Base-by-base conservation (phyloP, 2,797 vertebrate genomes). In the Chiloscyllium punctatum region DNA sequence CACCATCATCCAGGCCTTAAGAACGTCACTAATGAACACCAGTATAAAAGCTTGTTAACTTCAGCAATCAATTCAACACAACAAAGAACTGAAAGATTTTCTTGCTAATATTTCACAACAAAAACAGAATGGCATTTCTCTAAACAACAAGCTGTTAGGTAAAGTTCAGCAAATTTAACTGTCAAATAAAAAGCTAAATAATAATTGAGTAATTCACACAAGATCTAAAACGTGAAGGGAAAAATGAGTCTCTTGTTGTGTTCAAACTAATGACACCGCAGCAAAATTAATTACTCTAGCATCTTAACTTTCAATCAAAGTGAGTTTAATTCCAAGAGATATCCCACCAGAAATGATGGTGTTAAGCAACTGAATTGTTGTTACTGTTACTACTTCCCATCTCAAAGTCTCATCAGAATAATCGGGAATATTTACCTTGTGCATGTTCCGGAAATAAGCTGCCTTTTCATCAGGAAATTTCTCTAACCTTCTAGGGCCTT, bases 381-480 rank as follows among this genome's bases (percentile, higher is more conserved):
- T 92, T 69, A 42, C 21, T 62, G n/a, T 42, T 42, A 69, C 69
- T 92, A 42, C 21, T 68, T 68, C 23, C n/a, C n/a, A 92, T 27
- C 9, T 42, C 42, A 18, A 62, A 66, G 30, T 69, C 9, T 25
- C 23, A 48, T n/a, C 42, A 69, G 90, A 68, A 86, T 13, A n/a
- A 23, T 8, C 16, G 42, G 53, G 66, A 53, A 51, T 23, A 1
- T 51, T 62, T 97, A 99, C 99, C 98, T 99, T 99, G 97, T 99
- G 99, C 96, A 99, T 99, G 97, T 98, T 99, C 97, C 99, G 98
- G 97, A 99, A 99, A 97, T 99, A 99, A 0, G 99, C 99, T 95
- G 99, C 99, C 96, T 99, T 99, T 97, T 99, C 99, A 96, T 99
- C 99, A 25, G 99, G 98, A 97, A 99, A 99, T 97, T 99, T 99